Conservation (phyloP, 2,113 vertebrate species). For the Archilochus colubris region DNA sequence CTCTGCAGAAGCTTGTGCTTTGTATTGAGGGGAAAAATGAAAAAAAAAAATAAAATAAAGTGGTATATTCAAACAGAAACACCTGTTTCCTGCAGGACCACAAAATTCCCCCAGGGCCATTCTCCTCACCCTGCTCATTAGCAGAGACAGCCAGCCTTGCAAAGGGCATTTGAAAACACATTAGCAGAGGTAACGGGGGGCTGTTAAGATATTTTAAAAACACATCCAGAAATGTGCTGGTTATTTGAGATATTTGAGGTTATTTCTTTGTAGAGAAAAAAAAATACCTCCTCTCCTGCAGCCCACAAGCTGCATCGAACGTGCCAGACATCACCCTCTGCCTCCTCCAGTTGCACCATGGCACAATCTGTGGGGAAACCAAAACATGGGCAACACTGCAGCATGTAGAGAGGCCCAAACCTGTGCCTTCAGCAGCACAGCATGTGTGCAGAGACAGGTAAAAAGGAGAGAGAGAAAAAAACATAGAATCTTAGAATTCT, state of each 20-base stretch:
- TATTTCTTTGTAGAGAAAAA: not conserved
- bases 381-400: not conserved
- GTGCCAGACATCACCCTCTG: not conserved
- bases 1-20: not conserved
- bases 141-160: not conserved
- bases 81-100: not conserved
- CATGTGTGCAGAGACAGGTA: not conserved
- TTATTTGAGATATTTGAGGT: not conserved
- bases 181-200: not conserved
- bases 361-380: not conserved
- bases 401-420: rapidly evolving
- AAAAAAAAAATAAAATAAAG: not conserved
- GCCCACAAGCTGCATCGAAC: not conserved
- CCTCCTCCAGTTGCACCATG: not conserved
- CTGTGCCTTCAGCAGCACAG: not conserved
- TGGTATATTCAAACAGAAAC: not conserved
- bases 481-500: too few relatives aligned
- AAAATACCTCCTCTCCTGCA: not conserved
- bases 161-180: not conserved
- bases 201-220: not conserved
- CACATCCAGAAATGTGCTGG: not conserved
- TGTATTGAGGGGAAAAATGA: not conserved
- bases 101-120: not conserved
- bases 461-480: not conserved
- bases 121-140: not conserved